Percentiles rank a stretch among this genome's conserved stretches.
These are phyloP conservation scores for Steinernema hermaphroditum DNA, from an alignment of 2,888 invertebrate species.

Conservation along the genomic window DNA sequence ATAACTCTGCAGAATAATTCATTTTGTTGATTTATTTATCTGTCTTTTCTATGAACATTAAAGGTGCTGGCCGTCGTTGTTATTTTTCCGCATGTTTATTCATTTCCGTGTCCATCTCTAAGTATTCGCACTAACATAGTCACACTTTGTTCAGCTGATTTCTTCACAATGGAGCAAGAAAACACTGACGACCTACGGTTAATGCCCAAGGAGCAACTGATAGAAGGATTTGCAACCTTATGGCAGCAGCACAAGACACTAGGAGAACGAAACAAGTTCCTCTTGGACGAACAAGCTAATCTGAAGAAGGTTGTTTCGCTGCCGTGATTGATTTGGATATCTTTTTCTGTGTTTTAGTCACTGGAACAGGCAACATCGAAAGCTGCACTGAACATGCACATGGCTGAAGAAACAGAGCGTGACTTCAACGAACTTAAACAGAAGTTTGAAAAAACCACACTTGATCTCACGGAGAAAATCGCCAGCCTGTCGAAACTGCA, in stretches of 20 bases:
- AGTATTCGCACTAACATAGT: too few relatives aligned
- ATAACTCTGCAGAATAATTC: too few relatives aligned
- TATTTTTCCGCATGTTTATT: too few relatives aligned
- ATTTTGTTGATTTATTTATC: too few relatives aligned
- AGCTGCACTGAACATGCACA: neutral
- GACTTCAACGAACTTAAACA: neutral
- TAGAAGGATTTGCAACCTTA: neutral
- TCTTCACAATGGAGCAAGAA: too few relatives aligned
- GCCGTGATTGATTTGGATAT: neutral
- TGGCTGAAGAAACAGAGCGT: neutral
- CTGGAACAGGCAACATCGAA: neutral
- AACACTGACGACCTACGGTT: too few relatives aligned
- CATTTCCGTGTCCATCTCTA: too few relatives aligned
- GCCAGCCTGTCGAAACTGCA: neutral
- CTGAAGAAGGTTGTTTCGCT: neutral
- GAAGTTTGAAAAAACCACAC: neutral
- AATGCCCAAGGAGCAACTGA: neutral
- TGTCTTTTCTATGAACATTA: too few relatives aligned
- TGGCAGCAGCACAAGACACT: neutral
- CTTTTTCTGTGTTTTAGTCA: neutral
- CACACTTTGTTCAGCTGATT: too few relatives aligned
- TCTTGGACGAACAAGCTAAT: neutral
- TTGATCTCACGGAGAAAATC: neutral
- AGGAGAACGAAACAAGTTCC: neutral
- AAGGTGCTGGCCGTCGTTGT: too few relatives aligned